Evolutionary conservation across 2,113 vertebrate genomes (phyloP).

Genomic region (human (Homo sapiens)): DNA sequence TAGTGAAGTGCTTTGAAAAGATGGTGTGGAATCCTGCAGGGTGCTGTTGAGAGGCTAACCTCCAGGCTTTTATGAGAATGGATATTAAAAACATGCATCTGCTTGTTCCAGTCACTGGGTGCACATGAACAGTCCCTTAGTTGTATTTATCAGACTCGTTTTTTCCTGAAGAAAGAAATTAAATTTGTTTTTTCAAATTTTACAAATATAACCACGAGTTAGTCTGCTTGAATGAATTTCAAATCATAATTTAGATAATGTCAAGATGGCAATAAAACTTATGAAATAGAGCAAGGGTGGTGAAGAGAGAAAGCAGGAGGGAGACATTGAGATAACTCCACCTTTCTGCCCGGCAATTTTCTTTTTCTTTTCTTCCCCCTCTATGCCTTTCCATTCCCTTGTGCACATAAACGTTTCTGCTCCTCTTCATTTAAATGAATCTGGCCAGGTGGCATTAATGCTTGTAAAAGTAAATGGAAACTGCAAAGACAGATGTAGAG

Average conservation of each 20-base stretch:
- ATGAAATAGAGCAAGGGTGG: slow-evolving; percentile 25
- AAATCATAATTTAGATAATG: slow-evolving; percentile 70
- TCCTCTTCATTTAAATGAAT: slow-evolving; percentile 36
- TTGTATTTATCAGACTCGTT: slow-evolving; percentile 61
- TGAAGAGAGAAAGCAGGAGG: slow-evolving; percentile 27
- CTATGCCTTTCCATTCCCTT: background rate
- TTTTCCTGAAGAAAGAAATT: slow-evolving; percentile 71
- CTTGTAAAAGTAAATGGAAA: slow-evolving; percentile 45
- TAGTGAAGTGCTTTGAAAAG: slow-evolving; percentile 44
- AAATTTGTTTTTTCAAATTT: slow-evolving; percentile 69
- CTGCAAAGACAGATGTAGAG: background rate
- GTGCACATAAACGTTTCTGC: slow-evolving; percentile 28
- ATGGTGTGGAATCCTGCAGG: slow-evolving; percentile 25
- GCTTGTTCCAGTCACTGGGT: slow-evolving; percentile 38
- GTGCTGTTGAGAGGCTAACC: slow-evolving; percentile 45
- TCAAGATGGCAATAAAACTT: slow-evolving; percentile 61
- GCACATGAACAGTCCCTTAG: slow-evolving; percentile 44
- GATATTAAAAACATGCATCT: slow-evolving; percentile 71
- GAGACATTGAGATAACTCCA: background rate
- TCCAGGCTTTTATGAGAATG: slow-evolving; percentile 54
- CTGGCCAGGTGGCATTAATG: slow-evolving; percentile 43
- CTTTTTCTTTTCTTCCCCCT: background rate
- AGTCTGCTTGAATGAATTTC: slow-evolving; percentile 59
- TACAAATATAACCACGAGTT: slow-evolving; percentile 56
- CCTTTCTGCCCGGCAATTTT: background rate